Evolutionary conservation across 37 sponge, comb jelly and placozoan genomes (phyloP).

Genomic region (Corticium candelabrum): DNA sequence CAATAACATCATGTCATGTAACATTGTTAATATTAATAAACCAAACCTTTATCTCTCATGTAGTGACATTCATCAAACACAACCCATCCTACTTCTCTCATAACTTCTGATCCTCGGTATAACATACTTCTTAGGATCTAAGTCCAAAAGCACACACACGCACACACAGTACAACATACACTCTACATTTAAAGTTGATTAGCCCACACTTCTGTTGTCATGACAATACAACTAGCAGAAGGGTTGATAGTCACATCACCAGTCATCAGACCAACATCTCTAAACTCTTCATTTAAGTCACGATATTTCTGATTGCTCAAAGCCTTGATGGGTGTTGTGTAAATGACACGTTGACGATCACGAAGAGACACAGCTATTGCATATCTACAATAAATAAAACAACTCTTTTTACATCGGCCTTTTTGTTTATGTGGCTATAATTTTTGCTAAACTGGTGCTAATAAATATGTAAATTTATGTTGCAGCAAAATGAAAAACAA

Average conservation of each 20-base stretch:
- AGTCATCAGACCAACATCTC: conserved; percentile 97
- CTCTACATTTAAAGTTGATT: neutral
- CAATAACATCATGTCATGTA: too few relatives aligned
- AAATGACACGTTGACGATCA: conserved; percentile 95
- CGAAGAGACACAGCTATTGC: conserved; percentile 85
- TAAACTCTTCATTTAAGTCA: conserved; percentile 79
- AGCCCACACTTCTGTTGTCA: conserved; percentile 68
- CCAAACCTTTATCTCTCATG: conserved; percentile 78
- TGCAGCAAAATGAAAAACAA: too few relatives aligned
- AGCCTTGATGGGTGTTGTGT: conserved; percentile 95
- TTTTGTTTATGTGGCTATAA: too few relatives aligned
- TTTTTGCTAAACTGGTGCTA: too few relatives aligned
- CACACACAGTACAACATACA: neutral
- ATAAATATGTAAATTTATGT: neutral
- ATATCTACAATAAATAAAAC: conserved; percentile 25
- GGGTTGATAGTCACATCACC: conserved; percentile 95
- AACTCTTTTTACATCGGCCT: too few relatives aligned
- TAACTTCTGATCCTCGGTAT: conserved; percentile 92
- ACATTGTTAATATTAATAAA: too few relatives aligned
- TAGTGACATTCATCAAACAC: conserved; percentile 93
- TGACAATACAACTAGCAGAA: conserved; percentile 87
- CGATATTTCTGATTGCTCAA: neutral
- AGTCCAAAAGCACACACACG: neutral
- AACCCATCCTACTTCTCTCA: conserved; percentile 96
- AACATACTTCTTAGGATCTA: conserved; percentile 90